Conservation (phyloP, 1,140 invertebrate species). For the Pectinophora gossypiella region DNA sequence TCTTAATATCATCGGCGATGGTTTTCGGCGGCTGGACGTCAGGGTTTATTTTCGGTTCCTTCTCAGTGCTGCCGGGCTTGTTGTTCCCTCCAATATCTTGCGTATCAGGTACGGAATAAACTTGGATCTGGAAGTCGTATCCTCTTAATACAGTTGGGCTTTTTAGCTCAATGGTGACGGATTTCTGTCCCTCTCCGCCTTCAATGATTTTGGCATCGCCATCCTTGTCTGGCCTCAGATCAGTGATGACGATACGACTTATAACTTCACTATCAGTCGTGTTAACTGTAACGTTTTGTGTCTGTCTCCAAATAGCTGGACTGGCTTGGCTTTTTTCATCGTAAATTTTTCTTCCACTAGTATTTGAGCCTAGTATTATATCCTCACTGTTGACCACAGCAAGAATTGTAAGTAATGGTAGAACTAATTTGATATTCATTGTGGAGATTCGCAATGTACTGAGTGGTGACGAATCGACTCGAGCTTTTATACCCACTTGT, state of each 20-base stretch:
- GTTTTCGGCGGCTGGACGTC: too few relatives aligned
- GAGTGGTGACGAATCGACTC: background rate
- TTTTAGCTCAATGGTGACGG: conserved; percentile 57
- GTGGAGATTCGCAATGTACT: background rate
- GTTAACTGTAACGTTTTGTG: conserved; percentile 42
- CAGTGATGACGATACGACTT: conserved; percentile 39
- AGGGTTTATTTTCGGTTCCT: background rate
- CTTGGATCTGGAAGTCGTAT: conserved; percentile 51
- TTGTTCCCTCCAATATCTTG: too few relatives aligned
- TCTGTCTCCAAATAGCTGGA: conserved; percentile 54
- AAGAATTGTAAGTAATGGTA: background rate
- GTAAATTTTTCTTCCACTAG: conserved; percentile 38
- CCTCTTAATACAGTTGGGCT: conserved; percentile 55
- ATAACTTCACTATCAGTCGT: conserved; percentile 45
- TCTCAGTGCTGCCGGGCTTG: conserved; percentile 20
- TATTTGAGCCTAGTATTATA: conserved; percentile 31
- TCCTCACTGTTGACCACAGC: conserved; percentile 29
- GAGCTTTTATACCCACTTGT: conserved; percentile 25
- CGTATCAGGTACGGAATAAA: conserved; percentile 6
- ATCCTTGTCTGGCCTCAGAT: conserved; percentile 50
- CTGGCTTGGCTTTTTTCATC: conserved; percentile 43
- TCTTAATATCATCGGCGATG: too few relatives aligned
- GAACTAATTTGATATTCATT: conserved; percentile 32
- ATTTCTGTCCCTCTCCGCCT: conserved; percentile 45
- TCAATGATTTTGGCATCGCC: conserved; percentile 47